These are phyloP conservation scores for Alectoris magna DNA, from an alignment of 2,797 vertebrate genomes.

Conservation along the genomic window DNA sequence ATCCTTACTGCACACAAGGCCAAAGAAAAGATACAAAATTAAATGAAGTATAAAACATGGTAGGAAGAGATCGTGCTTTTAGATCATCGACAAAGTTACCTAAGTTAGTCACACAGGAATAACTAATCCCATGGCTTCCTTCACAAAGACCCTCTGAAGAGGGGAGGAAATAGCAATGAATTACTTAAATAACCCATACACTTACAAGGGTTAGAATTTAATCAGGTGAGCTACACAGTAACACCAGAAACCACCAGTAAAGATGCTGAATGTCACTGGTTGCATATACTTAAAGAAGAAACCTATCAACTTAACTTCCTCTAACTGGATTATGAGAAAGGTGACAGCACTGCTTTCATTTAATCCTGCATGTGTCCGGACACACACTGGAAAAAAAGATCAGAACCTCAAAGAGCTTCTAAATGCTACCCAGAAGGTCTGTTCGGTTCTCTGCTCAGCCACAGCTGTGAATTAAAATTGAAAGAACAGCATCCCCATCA, in stretches of 20 bases:
- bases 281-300: neutral
- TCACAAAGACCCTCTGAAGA: neutral
- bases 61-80: neutral
- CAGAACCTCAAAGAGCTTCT: neutral
- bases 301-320: neutral
- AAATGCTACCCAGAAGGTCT: neutral
- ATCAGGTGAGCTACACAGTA: neutral
- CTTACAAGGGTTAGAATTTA: neutral
- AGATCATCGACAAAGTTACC: neutral
- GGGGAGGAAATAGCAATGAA: neutral
- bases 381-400: neutral
- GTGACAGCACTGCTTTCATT: fast-evolving
- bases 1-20: neutral
- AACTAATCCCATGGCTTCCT: neutral
- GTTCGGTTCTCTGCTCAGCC: neutral
- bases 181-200: neutral
- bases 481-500: neutral
- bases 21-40: neutral
- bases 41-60: neutral
- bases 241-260: neutral
- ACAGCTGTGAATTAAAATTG: neutral
- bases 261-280: neutral
- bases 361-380: neutral
- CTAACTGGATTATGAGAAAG: neutral
- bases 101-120: neutral